A percentile compares a stretch with the other conserved stretches of the same genome.
phyloP scores from a whole-genome alignment of 2,113 vertebrate genomes.

The Dasypus novemcinctus region DNA sequence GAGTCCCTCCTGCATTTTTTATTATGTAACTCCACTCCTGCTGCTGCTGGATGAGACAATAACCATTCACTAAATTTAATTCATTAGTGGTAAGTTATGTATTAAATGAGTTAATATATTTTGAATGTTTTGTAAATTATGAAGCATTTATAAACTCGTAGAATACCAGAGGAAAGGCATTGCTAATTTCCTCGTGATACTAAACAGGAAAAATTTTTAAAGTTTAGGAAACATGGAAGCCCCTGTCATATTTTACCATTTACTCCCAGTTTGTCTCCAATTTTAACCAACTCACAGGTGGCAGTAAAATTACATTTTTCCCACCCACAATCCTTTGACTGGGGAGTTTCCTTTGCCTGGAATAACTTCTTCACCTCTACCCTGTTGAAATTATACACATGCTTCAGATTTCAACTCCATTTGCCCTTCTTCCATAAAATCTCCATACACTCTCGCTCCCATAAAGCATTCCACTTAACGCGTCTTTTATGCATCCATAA shows the following conservation, averaged over 20 bases:
- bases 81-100: background rate
- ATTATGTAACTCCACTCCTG: background rate
- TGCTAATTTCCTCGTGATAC: background rate
- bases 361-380: background rate
- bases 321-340: background rate
- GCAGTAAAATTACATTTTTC: too few species aligned
- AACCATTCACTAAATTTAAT: background rate
- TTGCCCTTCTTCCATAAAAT: background rate
- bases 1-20: background rate
- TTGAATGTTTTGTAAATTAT: background rate
- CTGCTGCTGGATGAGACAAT: background rate
- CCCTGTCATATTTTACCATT: rapidly evolving
- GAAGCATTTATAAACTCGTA: background rate
- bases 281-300: rapidly evolving
- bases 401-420: background rate
- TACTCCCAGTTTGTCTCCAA: background rate
- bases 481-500: too few species aligned
- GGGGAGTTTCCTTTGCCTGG: background rate
- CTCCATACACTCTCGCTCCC: background rate
- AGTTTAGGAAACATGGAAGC: background rate
- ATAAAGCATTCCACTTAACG: too few species aligned
- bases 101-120: background rate
- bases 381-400: background rate
- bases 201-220: background rate
- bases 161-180: background rate